Evolutionary conservation across 2,888 invertebrate species (phyloP).

Genomic region (Chironomus riparius): DNA sequence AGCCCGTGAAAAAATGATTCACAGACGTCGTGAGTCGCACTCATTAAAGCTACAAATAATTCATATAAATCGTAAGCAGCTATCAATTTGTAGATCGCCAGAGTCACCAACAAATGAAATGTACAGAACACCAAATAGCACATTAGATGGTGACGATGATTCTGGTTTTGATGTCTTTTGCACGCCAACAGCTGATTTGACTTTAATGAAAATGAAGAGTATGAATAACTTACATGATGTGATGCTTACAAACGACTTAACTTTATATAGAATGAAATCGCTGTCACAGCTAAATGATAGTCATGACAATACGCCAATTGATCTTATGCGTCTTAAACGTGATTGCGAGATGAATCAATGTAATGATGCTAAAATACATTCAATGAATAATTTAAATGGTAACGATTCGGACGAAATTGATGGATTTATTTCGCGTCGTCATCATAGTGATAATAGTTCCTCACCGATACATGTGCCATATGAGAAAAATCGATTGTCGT

Average conservation of each 20-base stretch:
- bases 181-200: conserved; percentile 36
- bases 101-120: conserved; percentile 29
- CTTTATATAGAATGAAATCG: conserved; percentile 28
- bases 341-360: conserved; percentile 29
- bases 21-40: neutral
- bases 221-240: conserved; percentile 23
- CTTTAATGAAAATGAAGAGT: conserved; percentile 21
- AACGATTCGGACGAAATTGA: neutral
- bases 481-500: neutral
- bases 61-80: neutral
- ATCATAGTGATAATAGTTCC: conserved; percentile 9
- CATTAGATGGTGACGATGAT: conserved; percentile 29
- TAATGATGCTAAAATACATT: conserved; percentile 33
- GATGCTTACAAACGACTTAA: neutral
- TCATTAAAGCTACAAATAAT: conserved; percentile 24
- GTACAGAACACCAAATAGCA: conserved; percentile 40
- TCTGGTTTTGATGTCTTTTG: conserved; percentile 37
- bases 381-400: conserved; percentile 37
- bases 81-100: neutral
- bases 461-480: neutral
- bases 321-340: conserved; percentile 27
- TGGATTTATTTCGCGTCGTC: neutral
- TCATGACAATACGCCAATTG: conserved; percentile 28
- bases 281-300: conserved; percentile 30
- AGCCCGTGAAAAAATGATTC: neutral